Conservation (phyloP, 2,888 invertebrate genomes). For the Liodrosophila aerea region DNA sequence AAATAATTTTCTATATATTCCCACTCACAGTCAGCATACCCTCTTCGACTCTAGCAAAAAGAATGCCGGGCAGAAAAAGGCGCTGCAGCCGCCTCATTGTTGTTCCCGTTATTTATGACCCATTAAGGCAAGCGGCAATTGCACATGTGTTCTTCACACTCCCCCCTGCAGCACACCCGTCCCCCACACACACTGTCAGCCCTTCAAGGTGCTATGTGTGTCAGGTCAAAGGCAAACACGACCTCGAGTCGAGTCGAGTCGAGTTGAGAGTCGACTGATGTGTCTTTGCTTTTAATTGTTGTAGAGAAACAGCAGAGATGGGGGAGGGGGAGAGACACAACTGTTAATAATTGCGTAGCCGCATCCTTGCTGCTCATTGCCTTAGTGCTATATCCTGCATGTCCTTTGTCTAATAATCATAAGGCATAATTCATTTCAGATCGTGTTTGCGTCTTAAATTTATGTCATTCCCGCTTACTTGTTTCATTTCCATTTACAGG, state of each 20-base stretch:
- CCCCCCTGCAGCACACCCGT: constrained; percentile 6
- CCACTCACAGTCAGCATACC: too few species aligned
- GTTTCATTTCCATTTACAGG: constrained; percentile 44
- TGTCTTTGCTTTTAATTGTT: constrained; percentile 66
- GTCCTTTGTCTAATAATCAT: constrained; percentile 71
- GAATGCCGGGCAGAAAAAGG: constrained; percentile 5
- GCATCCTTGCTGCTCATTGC: neutral
- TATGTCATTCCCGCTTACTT: constrained; percentile 62
- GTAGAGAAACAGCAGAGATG: constrained; percentile 11
- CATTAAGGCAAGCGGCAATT: constrained; percentile 77
- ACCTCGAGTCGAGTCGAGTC: constrained; percentile 16
- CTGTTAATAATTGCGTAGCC: constrained; percentile 72
- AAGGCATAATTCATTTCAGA: constrained; percentile 72
- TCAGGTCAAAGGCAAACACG: constrained; percentile 47
- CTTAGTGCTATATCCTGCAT: constrained; percentile 5
- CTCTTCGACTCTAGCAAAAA: too few species aligned
- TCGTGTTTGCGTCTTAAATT: constrained; percentile 66
- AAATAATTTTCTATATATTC: too few species aligned
- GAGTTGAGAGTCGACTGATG: constrained; percentile 16
- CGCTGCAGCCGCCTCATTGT: constrained; percentile 75
- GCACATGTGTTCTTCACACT: constrained; percentile 77
- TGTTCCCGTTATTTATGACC: constrained; percentile 79
- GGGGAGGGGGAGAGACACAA: constrained; percentile 51
- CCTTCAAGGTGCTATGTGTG: constrained; percentile 58
- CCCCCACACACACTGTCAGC: neutral